Evolutionary conservation across 2,797 vertebrate species (phyloP).

Genomic region (Sarcoramphus papa): DNA sequence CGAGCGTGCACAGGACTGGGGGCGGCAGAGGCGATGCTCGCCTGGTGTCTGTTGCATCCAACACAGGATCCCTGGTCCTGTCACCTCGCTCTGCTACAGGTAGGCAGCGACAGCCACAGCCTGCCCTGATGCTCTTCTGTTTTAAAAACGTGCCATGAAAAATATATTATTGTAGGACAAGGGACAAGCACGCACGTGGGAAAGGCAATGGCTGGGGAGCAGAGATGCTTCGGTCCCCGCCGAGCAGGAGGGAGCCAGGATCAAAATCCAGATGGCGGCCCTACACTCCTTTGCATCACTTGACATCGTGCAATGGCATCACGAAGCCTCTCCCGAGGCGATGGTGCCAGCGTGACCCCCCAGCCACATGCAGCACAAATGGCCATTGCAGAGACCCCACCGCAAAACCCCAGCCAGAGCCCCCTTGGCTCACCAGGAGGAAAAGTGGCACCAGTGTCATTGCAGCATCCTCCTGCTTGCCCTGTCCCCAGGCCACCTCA

Average conservation of each 20-base stretch:
- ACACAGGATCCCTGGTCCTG: not conserved
- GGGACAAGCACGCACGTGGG: not conserved
- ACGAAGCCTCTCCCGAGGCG: not conserved
- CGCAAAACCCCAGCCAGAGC: not conserved
- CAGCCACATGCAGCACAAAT: not conserved
- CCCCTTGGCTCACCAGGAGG: fast-evolving
- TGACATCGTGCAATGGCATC: fast-evolving
- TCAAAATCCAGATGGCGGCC: fast-evolving
- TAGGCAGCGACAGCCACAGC: not conserved
- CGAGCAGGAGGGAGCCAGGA: not conserved
- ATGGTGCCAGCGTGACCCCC: fast-evolving
- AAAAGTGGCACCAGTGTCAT: fast-evolving
- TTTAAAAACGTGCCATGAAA: not conserved
- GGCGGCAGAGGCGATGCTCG: not conserved
- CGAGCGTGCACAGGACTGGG: not conserved
- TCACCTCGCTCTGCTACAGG: not conserved
- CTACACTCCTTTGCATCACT: not conserved
- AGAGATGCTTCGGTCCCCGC: not conserved
- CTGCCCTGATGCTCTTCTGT: not conserved
- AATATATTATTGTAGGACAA: not conserved
- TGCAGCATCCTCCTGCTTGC: not conserved
- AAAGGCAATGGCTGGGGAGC: not conserved
- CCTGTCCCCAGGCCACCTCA: not conserved
- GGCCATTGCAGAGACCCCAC: not conserved
- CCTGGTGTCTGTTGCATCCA: not conserved